Evolutionary conservation across 1,140 invertebrate genomes (phyloP).

Genomic region (Atopsyche davidsoni): DNA sequence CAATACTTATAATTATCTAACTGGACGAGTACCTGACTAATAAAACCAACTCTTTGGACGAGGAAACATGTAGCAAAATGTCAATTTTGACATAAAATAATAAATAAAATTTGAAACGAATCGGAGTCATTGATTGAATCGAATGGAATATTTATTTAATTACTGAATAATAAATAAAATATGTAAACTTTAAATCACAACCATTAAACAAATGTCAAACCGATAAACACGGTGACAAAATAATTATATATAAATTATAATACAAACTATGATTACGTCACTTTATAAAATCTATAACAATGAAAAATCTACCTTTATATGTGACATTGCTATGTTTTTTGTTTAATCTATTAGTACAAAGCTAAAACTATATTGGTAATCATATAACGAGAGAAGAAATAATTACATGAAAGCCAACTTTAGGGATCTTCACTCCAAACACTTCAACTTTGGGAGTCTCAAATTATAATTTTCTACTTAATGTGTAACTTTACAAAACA

Average conservation of each 20-base stretch:
- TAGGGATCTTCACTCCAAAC: neutral
- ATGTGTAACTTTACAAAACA: too few relatives aligned
- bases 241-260: too few relatives aligned
- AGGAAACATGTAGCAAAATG: too few relatives aligned
- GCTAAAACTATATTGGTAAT: slow-evolving; percentile 22
- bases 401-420: slow-evolving; percentile 13
- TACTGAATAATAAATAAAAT: slow-evolving; percentile 1
- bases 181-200: slow-evolving; percentile 22
- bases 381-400: slow-evolving; percentile 7
- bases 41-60: too few relatives aligned
- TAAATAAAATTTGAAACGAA: too few relatives aligned
- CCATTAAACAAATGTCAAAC: slow-evolving; percentile 14
- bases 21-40: too few relatives aligned
- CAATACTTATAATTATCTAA: too few relatives aligned
- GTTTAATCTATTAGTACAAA: slow-evolving; percentile 20
- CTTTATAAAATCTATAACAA: too few relatives aligned
- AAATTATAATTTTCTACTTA: slow-evolving; percentile 9
- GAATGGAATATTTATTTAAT: neutral
- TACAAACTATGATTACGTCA: too few relatives aligned
- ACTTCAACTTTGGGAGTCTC: slow-evolving; percentile 25
- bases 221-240: neutral
- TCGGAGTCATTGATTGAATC: too few relatives aligned
- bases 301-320: slow-evolving; percentile 16
- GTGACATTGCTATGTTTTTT: slow-evolving; percentile 8
- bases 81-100: too few relatives aligned